Evolutionary conservation across 2,888 invertebrate genomes (phyloP).

Genomic region (Monoplex corrugatus): DNA sequence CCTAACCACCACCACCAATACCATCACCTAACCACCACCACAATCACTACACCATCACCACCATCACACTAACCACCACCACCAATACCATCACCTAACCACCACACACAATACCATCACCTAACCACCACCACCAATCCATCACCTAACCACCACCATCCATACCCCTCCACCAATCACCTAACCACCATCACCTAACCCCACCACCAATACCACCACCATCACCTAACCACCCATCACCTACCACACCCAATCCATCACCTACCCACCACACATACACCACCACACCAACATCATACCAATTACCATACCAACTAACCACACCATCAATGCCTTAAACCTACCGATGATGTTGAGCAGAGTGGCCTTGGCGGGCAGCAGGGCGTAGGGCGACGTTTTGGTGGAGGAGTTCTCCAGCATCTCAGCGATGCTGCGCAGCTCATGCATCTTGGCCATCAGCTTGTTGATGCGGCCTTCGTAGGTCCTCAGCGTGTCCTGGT

Average conservation of each 20-base stretch:
- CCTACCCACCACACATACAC: not conserved
- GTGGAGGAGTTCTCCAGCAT: constrained; percentile 77
- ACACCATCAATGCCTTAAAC: constrained; percentile 31
- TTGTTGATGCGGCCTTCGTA: constrained; percentile 78
- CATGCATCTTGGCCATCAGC: constrained; percentile 78
- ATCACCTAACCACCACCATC: too few species aligned
- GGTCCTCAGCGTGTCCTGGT: constrained; percentile 72
- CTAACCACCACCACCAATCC: too few species aligned
- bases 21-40: too few species aligned
- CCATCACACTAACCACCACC: too few species aligned
- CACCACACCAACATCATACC: not conserved
- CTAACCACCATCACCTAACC: too few species aligned
- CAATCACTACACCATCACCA: too few species aligned
- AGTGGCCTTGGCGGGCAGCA: constrained; percentile 67
- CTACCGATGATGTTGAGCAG: constrained; percentile 69
- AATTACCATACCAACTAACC: not conserved
- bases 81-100: too few species aligned
- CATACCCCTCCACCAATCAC: too few species aligned
- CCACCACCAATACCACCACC: too few species aligned
- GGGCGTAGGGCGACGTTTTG: constrained; percentile 72
- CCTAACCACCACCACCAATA: too few species aligned
- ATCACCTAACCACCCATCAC: not conserved
- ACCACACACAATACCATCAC: too few species aligned
- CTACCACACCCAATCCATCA: not conserved
- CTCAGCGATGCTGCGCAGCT: constrained; percentile 76